Evolutionary conservation across 2,888 invertebrate genomes (phyloP), one percentile per base, ranked within the genome.

Genomic region (Corbicula japonica): DNA sequence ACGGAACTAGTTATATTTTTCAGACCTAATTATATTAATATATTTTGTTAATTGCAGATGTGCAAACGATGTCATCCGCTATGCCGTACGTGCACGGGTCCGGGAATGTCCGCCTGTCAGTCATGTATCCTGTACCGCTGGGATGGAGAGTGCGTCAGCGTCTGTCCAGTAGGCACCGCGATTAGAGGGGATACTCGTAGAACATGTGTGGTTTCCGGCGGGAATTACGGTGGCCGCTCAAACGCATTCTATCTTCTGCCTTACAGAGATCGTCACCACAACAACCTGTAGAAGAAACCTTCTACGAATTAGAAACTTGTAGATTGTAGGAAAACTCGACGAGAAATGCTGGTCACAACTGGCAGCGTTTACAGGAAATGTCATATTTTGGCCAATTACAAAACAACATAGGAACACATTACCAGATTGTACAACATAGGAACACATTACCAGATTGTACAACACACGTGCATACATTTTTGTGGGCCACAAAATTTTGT

Each of bases 51-150:
- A 6, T 72, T 71, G 46, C 65, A 82, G 82, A 69, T 82, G 23
- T 82, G 82, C 35, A 74, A 69, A 23, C 69, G 56, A 38, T 82
- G 82, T 41, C 82, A 82, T 41, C 77, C 82, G 18, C 26, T 82
- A 50, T 82, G 82, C 28, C 48, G 65, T 4, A 76, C 82, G 35
- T 82, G 82, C 28, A 60, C 78, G 8, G 82, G 82, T 15, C 78
- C 82, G 2, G 78, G 78, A 4, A 70, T 78, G 4, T 75, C 78
- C 10, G 68, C 72, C 28, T 82, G 82, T 50, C 69, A 72, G 28
- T 65, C 75, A 0, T 82, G 82, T 38, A 72, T 54, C 44, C 72
- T 69, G 60, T 73, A 60, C 35, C 62, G 78, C 10, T 70, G 73
- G 78, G 76, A 78, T 50, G 82, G 78, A 3, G 28, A 69, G 5